These are phyloP conservation scores for Platyura marginata DNA, from an alignment of 1,140 invertebrate genomes.

Conservation along the genomic window DNA sequence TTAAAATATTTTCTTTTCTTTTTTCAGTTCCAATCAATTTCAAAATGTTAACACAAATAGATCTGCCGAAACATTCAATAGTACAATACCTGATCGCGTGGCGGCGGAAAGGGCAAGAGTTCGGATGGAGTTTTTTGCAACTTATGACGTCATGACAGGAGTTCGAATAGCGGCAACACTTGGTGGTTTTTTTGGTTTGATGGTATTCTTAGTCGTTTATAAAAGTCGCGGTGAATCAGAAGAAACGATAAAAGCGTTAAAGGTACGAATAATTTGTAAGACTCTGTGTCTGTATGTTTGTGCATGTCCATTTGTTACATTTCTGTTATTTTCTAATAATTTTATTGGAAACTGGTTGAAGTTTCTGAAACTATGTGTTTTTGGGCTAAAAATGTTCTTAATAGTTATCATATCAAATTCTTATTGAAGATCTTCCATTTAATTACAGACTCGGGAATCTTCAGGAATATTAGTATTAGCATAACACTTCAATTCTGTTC, in stretches of 20 bases:
- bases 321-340: no score
- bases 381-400: no score
- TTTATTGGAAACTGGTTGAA: no score
- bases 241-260: conserved; percentile 35
- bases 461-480: no score
- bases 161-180: conserved; percentile 72
- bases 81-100: background rate
- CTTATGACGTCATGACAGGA: conserved; percentile 82
- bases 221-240: conserved; percentile 61
- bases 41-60: background rate
- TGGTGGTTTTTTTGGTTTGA: conserved; percentile 71
- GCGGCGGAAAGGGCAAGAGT: conserved; percentile 32
- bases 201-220: conserved; percentile 72
- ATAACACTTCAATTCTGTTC: no score
- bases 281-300: no score
- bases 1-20: background rate
- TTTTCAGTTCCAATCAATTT: background rate
- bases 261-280: no score
- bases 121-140: conserved; percentile 64
- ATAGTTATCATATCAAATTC: no score
- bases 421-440: no score
- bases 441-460: no score
- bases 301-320: no score
- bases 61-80: background rate
- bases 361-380: no score